A percentile compares a stretch with the other conserved stretches of the same genome.
These are phyloP conservation scores for Malacosoma neustria DNA, from an alignment of 2,888 invertebrate genomes.

Conservation along the genomic window DNA sequence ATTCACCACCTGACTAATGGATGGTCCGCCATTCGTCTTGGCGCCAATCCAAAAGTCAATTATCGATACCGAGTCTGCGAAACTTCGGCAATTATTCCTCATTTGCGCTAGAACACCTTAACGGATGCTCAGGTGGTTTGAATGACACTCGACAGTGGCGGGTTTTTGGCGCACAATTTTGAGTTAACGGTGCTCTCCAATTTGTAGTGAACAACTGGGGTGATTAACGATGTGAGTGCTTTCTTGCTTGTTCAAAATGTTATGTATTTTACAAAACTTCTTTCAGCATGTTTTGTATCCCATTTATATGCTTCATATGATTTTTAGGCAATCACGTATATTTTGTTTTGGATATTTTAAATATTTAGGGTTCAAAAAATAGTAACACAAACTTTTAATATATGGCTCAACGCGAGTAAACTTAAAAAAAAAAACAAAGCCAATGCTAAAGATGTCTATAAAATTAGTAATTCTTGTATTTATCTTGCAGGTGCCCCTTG, in stretches of 20 bases:
- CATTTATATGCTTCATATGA: too few relatives aligned
- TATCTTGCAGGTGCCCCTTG: too few relatives aligned
- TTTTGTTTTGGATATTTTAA: too few relatives aligned
- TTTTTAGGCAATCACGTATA: too few relatives aligned
- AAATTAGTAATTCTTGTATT: too few relatives aligned
- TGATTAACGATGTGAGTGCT: conserved; percentile 24
- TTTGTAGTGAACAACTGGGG: conserved; percentile 35
- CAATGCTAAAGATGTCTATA: too few relatives aligned
- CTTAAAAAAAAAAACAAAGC: too few relatives aligned
- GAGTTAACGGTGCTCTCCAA: conserved; percentile 27
- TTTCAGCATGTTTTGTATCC: too few relatives aligned
- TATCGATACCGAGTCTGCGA: conserved; percentile 39
- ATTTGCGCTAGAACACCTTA: conserved; percentile 53
- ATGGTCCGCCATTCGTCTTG: conserved; percentile 29
- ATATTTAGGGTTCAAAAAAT: too few relatives aligned
- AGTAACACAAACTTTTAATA: too few relatives aligned
- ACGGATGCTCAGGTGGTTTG: conserved; percentile 37
- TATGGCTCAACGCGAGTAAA: too few relatives aligned
- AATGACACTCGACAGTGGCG: conserved; percentile 45
- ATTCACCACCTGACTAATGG: neutral
- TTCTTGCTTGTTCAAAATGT: neutral
- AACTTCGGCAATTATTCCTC: conserved; percentile 63
- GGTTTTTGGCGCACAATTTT: conserved; percentile 45
- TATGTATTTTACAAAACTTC: too few relatives aligned
- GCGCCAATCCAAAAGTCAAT: conserved; percentile 61